Evolutionary conservation across 2,797 vertebrate genomes (phyloP).

Genomic region (Alfaro cultratus): DNA sequence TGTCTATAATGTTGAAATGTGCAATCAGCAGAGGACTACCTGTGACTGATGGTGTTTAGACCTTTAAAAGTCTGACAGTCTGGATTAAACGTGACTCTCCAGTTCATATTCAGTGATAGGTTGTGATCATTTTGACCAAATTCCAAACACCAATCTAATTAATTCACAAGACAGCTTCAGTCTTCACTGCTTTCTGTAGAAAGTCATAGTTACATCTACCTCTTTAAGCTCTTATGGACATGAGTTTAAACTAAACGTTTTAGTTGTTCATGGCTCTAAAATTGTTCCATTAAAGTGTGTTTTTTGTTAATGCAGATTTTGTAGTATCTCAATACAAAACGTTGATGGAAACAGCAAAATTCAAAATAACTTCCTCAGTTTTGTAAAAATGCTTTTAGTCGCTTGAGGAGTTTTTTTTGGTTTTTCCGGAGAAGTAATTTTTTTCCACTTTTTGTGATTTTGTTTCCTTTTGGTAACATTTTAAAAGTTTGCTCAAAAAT

Average conservation of each 20-base stretch:
- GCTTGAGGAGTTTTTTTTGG: too few species aligned
- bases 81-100: background rate
- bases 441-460: too few species aligned
- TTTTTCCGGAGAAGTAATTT: too few species aligned
- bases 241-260: background rate
- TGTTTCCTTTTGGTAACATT: background rate
- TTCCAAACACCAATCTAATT: background rate
- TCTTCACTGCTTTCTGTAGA: background rate
- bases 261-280: background rate
- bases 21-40: background rate
- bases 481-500: background rate
- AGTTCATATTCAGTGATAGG: background rate
- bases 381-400: background rate
- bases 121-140: background rate
- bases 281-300: background rate
- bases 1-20: background rate
- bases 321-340: background rate
- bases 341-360: background rate
- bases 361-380: background rate
- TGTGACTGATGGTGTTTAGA: background rate
- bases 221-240: background rate
- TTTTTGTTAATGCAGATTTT: background rate
- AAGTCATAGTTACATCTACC: background rate
- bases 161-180: background rate
- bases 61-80: background rate